Evolutionary conservation across 2,888 invertebrate genomes (phyloP), one percentile per base, ranked within the genome.

Genomic region (Saturnia japonica): DNA sequence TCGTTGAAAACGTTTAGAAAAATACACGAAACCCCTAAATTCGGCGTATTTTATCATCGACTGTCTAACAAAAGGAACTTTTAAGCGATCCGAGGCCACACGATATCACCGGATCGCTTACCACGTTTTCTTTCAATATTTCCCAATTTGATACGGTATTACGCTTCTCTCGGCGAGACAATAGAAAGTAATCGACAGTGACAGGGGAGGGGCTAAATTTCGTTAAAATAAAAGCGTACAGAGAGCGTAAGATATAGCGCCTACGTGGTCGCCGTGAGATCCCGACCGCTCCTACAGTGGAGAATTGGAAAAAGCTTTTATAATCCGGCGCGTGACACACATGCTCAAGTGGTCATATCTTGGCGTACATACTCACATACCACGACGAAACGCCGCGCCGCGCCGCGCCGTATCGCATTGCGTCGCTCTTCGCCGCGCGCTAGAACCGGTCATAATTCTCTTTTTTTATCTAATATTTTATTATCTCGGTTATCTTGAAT

Each of bases 291-390:
- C 83, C 87, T 86, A 89, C 93, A 90, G 91, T 90, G 88, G 93
- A 91, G 93, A 93, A 94, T 94, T 93, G 93, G 94, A 94, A 94
- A 94, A 94, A 92, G 93, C 93, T 94, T 93, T 93, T 94, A 94
- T 94, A 93, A 94, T 94, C 94, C 92, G 83, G 88, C 82, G 88
- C 94, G 94, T 93, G 94, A 93, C 91, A 88, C 85, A 93, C 93
- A 94, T 94, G 91, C 85, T 80, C 86, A 90, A 91, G 83, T 83
- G 84, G 81, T 82, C 80, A 83, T 84, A 84, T 84, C 84, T 85
- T 82, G 83, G 82, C 76, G 76, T 80, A 84, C 83, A 78, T 82
- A 81, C 80, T 77, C 76, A 75, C 78, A 60, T 60, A 25, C 25
- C 57, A 60, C 28, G 57, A 9, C 14, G 28, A 25, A 25, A 28